Conservation (phyloP, 2,113 vertebrate species). For the crab-eating macaque (Macaca fascicularis) region T2T-MFA8v1.1 NC_088375.1:205848501-205849000, state of each 20-base stretch:
- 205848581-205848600: background rate
- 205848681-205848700: background rate
- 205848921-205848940: too few species aligned
- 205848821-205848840: constrained; percentile 43
- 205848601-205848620: background rate
- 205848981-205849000: too few species aligned
- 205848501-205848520: background rate
- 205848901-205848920: too few species aligned
- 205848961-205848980: too few species aligned
- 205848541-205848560: background rate
- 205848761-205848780: constrained; percentile 38
- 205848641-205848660: background rate
- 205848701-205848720: background rate
- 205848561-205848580: background rate
- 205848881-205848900: background rate
- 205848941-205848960: too few species aligned
- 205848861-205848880: background rate
- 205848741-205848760: constrained; percentile 43
- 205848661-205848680: background rate
- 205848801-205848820: constrained; percentile 31
- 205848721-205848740: background rate
- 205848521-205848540: background rate
- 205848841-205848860: constrained; percentile 38
- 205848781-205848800: constrained; percentile 7
- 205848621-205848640: background rate